Conservation (phyloP, 2,888 invertebrate species). For the Phyto melanocephala region DNA sequence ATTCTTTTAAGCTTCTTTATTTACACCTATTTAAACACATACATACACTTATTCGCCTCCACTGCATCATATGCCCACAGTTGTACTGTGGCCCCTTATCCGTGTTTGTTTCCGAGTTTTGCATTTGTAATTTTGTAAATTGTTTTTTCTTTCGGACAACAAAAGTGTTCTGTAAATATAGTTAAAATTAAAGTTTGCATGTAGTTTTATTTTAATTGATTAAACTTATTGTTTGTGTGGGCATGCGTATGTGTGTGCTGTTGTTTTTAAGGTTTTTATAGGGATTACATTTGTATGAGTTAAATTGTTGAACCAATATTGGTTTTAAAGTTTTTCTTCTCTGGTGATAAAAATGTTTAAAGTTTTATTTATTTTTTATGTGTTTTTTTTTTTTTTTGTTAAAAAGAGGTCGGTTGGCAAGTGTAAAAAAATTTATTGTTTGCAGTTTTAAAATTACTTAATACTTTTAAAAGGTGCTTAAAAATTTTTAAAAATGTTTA, state of each 20-base stretch:
- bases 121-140: constrained; percentile 47
- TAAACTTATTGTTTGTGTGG: constrained; percentile 51
- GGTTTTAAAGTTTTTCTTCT: constrained; percentile 43
- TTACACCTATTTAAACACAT: constrained; percentile 37
- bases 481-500: too few species aligned
- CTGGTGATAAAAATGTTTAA: background rate
- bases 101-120: constrained; percentile 8
- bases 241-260: background rate
- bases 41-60: background rate
- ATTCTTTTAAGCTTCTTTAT: constrained; percentile 53
- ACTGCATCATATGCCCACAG: background rate
- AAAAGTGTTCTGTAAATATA: constrained; percentile 56
- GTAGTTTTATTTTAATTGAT: constrained; percentile 64
- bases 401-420: too few species aligned
- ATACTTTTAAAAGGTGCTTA: too few species aligned
- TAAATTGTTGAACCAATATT: constrained; percentile 55
- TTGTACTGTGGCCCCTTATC: background rate
- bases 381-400: background rate
- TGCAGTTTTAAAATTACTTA: too few species aligned
- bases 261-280: background rate
- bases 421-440: too few species aligned
- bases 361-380: background rate
- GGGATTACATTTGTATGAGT: constrained; percentile 48
- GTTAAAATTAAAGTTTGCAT: constrained; percentile 57
- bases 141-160: constrained; percentile 44